A percentile compares a stretch with the other conserved stretches of the same genome.
These are phyloP conservation scores for Carassius auratus DNA, from an alignment of 2,113 vertebrate genomes.

Conservation along the genomic window DNA sequence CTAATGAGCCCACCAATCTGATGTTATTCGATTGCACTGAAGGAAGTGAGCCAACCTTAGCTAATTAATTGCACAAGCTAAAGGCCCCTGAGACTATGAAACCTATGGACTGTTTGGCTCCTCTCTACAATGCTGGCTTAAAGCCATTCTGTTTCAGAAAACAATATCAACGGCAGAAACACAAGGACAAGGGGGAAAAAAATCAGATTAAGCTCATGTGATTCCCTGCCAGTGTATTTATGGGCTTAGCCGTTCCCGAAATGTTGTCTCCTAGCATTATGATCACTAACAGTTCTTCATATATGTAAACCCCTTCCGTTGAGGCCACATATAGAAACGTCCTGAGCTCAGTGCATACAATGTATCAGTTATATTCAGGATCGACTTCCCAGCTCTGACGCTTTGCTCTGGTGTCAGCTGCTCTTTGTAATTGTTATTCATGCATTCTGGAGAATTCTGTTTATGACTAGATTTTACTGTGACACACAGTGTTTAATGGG, in stretches of 20 bases:
- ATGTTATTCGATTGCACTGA: conserved; percentile 21
- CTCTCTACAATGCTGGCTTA: conserved; percentile 27
- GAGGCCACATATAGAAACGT: not conserved
- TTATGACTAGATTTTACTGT: not conserved
- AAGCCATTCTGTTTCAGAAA: conserved; percentile 18
- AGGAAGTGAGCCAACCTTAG: conserved; percentile 19
- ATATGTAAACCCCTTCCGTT: not conserved
- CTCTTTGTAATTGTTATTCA: conserved; percentile 12
- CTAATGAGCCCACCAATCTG: conserved; percentile 23
- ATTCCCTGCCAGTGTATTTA: conserved; percentile 40
- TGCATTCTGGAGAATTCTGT: not conserved
- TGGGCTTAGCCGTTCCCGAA: not conserved
- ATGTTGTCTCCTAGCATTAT: not conserved
- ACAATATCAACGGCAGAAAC: conserved; percentile 23
- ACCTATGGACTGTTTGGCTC: conserved; percentile 22
- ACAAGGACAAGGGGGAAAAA: not conserved
- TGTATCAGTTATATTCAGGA: not conserved
- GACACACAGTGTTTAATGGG: not conserved
- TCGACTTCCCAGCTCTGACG: not conserved
- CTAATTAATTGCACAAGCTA: conserved; percentile 22
- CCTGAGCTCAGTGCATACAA: conserved; percentile 11
- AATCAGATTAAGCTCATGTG: conserved; percentile 61
- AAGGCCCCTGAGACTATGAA: conserved; percentile 10
- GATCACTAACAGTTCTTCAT: not conserved
- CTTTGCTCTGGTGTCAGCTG: conserved; percentile 8